Evolutionary conservation across 64 coral and sea anemone genomes (phyloP), one percentile per base, ranked within the genome.

Genomic region (Stichodactyla mertensii): DNA sequence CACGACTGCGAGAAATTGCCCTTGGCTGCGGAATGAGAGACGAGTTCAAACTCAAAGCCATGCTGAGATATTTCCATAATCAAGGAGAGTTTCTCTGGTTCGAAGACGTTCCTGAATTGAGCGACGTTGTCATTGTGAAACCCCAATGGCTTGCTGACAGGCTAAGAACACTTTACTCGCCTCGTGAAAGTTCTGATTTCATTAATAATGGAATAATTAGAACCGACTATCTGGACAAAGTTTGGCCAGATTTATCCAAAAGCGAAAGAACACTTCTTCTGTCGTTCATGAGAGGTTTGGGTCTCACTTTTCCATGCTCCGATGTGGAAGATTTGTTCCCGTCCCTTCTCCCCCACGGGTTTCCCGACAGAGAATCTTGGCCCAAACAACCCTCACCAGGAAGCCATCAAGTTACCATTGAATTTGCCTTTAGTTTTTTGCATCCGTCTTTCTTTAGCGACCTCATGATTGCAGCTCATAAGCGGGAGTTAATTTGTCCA

Each of bases 11-110:
- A 1, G 94, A 97, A 83, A 93, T 97, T 58, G 91, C 94, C 5
- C 61, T 93, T 71, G 94, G 94, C 69, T 97, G 94, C 61, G 94
- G 94, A 14, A 92, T 97, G 64, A 89, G 88, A 85, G 88, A 93
- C 14, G 94, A 97, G 23, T 93, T 89, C 6, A 97, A 97, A 54
- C 88, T 97, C 6, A 97, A 97, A 61, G 88, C 91, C 15, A 92
- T 97, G 83, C 89, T 97, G 91, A 83, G 81, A 24, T 97, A 97
- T 58, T 97, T 97, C 77, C 94, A 97, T 60, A 93, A 84, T 12
- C 94, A 97, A 77, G 94, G 94, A 58, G 94, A 97, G 64, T 93
- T 97, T 55, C 71, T 97, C 28, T 97, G 94, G 94, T 97, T 87
- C 78, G 91, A 92, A 82, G 94, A 97, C 26, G 87, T 97, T 74